Percentiles rank a stretch among this genome's conserved stretches.
phyloP scores from a whole-genome alignment of 2,888 invertebrate genomes.

The Hoplodrina ambigua region DNA sequence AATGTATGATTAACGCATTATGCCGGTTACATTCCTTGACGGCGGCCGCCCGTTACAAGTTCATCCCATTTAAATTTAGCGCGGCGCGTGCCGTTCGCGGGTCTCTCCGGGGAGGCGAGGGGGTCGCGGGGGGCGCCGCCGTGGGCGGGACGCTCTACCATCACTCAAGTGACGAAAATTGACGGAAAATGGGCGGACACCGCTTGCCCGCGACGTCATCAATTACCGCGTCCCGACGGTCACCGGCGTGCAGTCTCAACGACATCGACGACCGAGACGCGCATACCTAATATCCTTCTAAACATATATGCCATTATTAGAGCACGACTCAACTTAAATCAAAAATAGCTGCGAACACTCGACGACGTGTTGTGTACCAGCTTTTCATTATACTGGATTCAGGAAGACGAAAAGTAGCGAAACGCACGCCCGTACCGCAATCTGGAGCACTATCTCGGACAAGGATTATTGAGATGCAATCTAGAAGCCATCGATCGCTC shows the following conservation, averaged over 20 bases:
- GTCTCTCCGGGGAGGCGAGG: constrained; percentile 65
- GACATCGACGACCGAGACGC: constrained; percentile 75
- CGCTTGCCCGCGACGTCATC: constrained; percentile 89
- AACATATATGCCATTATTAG: constrained; percentile 77
- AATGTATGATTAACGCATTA: constrained; percentile 88
- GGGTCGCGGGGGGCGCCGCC: constrained; percentile 66
- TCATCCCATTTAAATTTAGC: constrained; percentile 90
- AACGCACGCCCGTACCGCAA: constrained; percentile 79
- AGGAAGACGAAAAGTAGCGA: constrained; percentile 81
- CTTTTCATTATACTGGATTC: constrained; percentile 75
- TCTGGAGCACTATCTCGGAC: constrained; percentile 83
- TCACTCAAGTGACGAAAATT: constrained; percentile 91
- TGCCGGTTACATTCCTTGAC: constrained; percentile 84
- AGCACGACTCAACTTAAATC: constrained; percentile 64
- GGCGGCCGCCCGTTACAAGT: constrained; percentile 88
- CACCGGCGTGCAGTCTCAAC: constrained; percentile 80
- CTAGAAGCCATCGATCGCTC: constrained; percentile 87
- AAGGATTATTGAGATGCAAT: constrained; percentile 89
- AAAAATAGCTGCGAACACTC: constrained; percentile 58
- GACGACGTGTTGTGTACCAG: constrained; percentile 46
- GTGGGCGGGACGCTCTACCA: constrained; percentile 88
- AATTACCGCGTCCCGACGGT: constrained; percentile 89
- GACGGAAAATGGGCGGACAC: constrained; percentile 91
- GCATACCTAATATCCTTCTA: constrained; percentile 85
- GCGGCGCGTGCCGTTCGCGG: constrained; percentile 87